Base-by-base conservation (phyloP, 1,140 invertebrate genomes). In the Drosophila littoralis region DNA sequence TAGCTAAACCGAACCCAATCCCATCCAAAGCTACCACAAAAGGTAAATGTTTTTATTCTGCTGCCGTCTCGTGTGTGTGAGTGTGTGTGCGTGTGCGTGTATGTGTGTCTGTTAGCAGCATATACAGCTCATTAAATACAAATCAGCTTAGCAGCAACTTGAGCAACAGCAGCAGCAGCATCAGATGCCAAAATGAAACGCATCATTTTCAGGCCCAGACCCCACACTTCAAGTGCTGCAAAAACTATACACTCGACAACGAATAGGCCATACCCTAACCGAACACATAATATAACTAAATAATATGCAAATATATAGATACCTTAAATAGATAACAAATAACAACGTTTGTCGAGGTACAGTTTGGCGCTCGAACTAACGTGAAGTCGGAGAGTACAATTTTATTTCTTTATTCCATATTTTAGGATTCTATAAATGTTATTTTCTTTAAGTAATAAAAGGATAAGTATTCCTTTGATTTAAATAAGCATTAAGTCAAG, bases 91-190 rank as follows among this genome's bases (percentile, higher is more conserved):
- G 40, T 60, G 35, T 63, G 80, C 51, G 45, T 70, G 65, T 66
- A 57, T 36, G 35, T 55, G n/a, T 43, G 43, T 40, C 43, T 38
- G 46, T 63, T 22, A 33, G 51, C 15, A 36, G 66, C 59, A 79
- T 76, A 79, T 69, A 79, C 65, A 88, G 83, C 83, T 88, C 84
- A 88, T 88, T 89, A 88, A 89, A 89, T 84, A 71, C 84, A 88
- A 88, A 88, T 89, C 84, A 90, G 84, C 84, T 89, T 90, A 79
- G 71, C 58, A 66, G 55, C 66, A 71, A 63, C 60, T 68, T 73
- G 65, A 70, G 57, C 75, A 71, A 32, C 32, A 36, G 64, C 43
- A 64, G 33, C 59, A 64, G 35, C 74, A 75, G 32, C 58, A 70
- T 57, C 59, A 59, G 59, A 48, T n/a, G 35, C 32, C 57, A 65